phyloP scores from a whole-genome alignment of 2,113 vertebrate species.

The Numida meleagris region DNA sequence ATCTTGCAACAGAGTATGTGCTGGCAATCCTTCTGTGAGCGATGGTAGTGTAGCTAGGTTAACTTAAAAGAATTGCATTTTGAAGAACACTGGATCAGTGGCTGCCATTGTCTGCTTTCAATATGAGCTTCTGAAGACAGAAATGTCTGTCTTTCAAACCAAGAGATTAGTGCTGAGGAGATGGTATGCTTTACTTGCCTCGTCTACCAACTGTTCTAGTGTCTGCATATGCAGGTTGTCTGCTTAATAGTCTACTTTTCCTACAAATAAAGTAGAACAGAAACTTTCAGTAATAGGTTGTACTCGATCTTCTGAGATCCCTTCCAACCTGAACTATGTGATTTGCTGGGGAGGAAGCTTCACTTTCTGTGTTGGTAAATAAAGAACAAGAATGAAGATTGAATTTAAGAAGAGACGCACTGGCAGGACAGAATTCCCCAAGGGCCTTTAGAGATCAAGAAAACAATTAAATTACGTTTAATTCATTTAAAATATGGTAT shows the following conservation, averaged over 20 bases:
- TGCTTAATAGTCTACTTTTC: not conserved
- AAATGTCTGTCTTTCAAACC: not conserved
- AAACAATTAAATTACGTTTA: not conserved
- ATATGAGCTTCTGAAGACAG: not conserved
- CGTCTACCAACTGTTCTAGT: not conserved
- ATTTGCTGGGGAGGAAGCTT: not conserved
- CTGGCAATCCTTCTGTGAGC: not conserved
- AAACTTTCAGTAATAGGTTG: not conserved
- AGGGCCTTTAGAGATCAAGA: not conserved
- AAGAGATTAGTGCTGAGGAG: not conserved
- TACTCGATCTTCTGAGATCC: not conserved
- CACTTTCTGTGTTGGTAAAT: not conserved
- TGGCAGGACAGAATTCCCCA: not conserved
- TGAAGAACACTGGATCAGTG: not conserved
- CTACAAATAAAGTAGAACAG: not conserved
- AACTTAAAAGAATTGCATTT: not conserved
- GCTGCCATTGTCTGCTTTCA: not conserved
- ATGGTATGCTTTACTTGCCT: not conserved
- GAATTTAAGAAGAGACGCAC: not conserved
- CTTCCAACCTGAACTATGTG: not conserved
- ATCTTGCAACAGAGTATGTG: slow-evolving; percentile 20
- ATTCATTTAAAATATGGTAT: not conserved
- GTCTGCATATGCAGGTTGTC: not conserved
- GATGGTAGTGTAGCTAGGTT: not conserved
- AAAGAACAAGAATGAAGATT: not conserved